These are phyloP conservation scores for Beris morrisii DNA, from an alignment of 2,888 invertebrate genomes.

Conservation along the genomic window DNA sequence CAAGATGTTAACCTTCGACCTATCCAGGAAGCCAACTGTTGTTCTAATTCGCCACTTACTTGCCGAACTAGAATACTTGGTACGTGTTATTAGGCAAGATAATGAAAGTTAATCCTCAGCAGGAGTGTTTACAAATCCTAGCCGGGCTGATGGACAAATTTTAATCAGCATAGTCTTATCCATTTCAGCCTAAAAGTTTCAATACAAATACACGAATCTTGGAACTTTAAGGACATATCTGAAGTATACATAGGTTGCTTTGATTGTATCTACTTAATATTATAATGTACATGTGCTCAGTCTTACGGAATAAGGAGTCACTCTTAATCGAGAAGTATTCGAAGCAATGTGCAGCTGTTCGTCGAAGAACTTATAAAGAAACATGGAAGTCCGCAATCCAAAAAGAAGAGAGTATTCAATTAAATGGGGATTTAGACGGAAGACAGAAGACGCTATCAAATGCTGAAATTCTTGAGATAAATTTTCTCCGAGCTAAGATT, in stretches of 20 bases:
- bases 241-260: not conserved
- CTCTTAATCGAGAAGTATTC: slow-evolving; percentile 22
- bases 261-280: too few species aligned
- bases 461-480: slow-evolving; percentile 21
- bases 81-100: slow-evolving; percentile 3
- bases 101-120: slow-evolving; percentile 21
- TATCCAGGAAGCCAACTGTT: too few species aligned
- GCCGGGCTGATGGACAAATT: slow-evolving; percentile 15
- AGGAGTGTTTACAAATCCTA: slow-evolving; percentile 15
- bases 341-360: not conserved
- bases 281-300: not conserved
- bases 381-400: not conserved
- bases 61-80: too few species aligned
- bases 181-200: slow-evolving; percentile 1
- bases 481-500: slow-evolving; percentile 12
- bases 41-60: too few species aligned
- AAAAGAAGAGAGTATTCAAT: slow-evolving; percentile 27
- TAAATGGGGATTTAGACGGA: slow-evolving; percentile 26
- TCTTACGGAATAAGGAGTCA: slow-evolving; percentile 14
- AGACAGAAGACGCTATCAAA: slow-evolving; percentile 21
- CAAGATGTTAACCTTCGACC: too few species aligned
- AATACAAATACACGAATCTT: not conserved
- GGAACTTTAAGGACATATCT: slow-evolving; percentile 1
- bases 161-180: slow-evolving; percentile 3
- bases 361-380: slow-evolving; percentile 3